Conservation (phyloP, 2,113 vertebrate genomes). For the Toxostoma redivivum region DNA sequence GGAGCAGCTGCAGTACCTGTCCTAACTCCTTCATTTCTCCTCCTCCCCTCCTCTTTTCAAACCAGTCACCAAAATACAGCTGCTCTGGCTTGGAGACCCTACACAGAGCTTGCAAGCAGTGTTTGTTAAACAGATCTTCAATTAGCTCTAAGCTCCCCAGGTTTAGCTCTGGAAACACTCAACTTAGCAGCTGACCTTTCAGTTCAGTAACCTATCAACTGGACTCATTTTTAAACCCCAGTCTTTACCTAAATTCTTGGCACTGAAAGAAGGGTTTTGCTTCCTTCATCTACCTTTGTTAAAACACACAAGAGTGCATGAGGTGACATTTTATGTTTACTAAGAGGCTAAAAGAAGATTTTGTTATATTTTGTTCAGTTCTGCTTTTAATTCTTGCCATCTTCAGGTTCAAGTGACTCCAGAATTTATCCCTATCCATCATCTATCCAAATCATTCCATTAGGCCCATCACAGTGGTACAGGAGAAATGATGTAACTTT, state of each 20-base stretch:
- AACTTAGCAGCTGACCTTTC: background rate
- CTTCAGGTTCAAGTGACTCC: background rate
- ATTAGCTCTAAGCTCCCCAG: background rate
- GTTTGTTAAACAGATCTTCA: constrained; percentile 23
- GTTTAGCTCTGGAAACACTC: constrained; percentile 27
- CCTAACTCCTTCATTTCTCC: background rate
- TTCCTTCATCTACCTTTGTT: background rate
- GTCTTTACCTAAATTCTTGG: background rate
- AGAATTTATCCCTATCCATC: background rate
- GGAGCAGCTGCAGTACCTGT: constrained; percentile 26
- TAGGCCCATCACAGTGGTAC: background rate
- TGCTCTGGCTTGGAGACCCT: constrained; percentile 1
- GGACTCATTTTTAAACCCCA: background rate
- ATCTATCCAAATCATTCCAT: background rate
- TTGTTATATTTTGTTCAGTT: background rate
- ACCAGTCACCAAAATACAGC: background rate
- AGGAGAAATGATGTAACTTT: background rate
- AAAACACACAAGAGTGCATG: background rate
- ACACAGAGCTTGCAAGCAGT: background rate
- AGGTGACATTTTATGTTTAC: background rate
- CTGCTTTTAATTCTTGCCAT: background rate
- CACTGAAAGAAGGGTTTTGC: background rate
- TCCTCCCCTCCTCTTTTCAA: background rate
- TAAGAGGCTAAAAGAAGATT: background rate
- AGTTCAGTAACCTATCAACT: background rate